Evolutionary conservation across 1,140 invertebrate species (phyloP), one percentile per base, ranked within the genome.

Genomic region (Pemphigus obesinymphae): DNA sequence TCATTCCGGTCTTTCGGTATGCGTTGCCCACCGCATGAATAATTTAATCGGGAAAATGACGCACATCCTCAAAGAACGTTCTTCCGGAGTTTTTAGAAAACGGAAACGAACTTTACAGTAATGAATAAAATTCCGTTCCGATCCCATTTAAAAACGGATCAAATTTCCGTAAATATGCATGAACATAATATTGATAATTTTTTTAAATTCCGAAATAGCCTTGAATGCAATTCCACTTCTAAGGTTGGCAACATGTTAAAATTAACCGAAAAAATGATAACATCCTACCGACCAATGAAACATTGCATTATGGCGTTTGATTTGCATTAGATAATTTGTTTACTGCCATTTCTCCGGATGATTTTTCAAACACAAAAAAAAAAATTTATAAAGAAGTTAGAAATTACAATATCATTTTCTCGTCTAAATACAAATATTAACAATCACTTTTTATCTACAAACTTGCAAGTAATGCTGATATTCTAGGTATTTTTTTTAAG

Each of bases 191-290:
- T n/a, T n/a, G n/a, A n/a, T 11, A 45, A 11, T 45, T 5, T 45
- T 45, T 45, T 50, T 50, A 15, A 50, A 50, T 50, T 50, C 13
- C 13, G 6, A 13, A 2, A 37, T 34, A 66, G 61, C 61, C 63
- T 68, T 68, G 63, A 40, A 68, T 23, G 31, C 8, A 23, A 10
- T 23, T 70, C 8, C 4, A 26, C 8, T 78, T 40, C 31, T 8
- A 61, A 80, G 37, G 76, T 80, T 80, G 76, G 76, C 55, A 43
- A 61, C 17, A 4, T 8, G 23, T 26, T 45, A 61, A 80, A 80
- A 80, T 80, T 80, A 80, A 80, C 76, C 26, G 76, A 80, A 80
- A 80, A 80, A 80, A 63, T 80, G 76, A 80, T 80, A 80, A 80
- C 76, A 43, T 29, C 3, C 2, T 29, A 31, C 31, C 55, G 34